phyloP scores from a whole-genome alignment of 2,113 vertebrate genomes.

The Lonchura striata region DNA sequence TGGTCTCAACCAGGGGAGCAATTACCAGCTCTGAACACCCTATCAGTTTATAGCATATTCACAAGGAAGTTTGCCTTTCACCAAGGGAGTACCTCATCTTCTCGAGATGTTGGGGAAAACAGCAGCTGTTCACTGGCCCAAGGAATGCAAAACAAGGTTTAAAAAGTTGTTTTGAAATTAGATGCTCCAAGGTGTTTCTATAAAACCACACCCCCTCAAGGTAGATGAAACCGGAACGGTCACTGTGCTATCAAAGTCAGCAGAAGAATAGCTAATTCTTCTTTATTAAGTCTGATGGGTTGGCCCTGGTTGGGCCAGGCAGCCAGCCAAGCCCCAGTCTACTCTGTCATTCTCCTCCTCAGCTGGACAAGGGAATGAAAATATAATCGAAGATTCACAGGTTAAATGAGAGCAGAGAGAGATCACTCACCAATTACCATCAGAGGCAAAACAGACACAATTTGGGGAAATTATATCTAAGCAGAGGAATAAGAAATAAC shows the following conservation, averaged over 20 bases:
- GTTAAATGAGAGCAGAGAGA: accelerated
- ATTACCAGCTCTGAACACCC: background rate
- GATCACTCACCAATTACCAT: background rate
- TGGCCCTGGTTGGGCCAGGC: background rate
- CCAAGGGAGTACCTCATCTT: background rate
- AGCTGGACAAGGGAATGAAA: background rate
- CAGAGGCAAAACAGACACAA: background rate
- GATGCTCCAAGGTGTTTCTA: background rate
- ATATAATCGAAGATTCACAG: background rate
- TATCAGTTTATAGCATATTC: background rate
- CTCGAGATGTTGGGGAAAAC: background rate
- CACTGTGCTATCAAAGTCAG: background rate
- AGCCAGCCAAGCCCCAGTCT: background rate
- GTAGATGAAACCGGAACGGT: background rate
- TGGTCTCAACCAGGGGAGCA: background rate
- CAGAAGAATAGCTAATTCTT: background rate
- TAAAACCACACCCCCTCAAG: background rate
- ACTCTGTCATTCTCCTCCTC: background rate
- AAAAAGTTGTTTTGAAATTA: background rate
- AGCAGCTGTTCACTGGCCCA: background rate
- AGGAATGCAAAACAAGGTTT: background rate
- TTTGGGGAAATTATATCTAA: background rate
- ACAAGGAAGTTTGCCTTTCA: background rate
- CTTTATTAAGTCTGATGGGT: background rate
- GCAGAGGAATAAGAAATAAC: background rate